A percentile compares a stretch with the other conserved stretches of the same genome.
These are phyloP conservation scores for Catostomus latipinnis DNA, from an alignment of 2,797 vertebrate species.

Conservation along the genomic window DNA sequence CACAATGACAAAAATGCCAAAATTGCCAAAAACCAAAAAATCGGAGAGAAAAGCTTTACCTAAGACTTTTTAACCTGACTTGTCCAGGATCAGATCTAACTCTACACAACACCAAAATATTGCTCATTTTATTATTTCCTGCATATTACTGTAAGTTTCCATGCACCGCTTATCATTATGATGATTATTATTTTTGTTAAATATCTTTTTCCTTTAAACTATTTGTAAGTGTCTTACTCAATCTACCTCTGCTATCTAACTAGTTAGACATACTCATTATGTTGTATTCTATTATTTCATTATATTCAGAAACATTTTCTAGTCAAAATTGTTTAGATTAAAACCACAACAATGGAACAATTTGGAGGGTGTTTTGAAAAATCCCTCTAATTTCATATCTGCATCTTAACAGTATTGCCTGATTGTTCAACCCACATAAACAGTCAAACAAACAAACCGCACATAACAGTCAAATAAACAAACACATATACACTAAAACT, in stretches of 20 bases:
- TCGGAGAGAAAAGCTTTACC: slow-evolving; percentile 90
- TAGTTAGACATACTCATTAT: slow-evolving; percentile 10
- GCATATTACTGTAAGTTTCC: neutral
- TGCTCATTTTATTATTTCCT: slow-evolving; percentile 12
- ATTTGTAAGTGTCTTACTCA: slow-evolving; percentile 48
- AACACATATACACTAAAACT: slow-evolving; percentile 25
- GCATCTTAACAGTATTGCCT: too few species aligned
- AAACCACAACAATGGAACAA: too few species aligned
- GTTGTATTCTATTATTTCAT: slow-evolving; percentile 7
- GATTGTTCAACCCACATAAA: too few species aligned
- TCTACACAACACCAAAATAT: slow-evolving; percentile 54
- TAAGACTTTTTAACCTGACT: slow-evolving; percentile 81
- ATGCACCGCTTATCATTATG: slow-evolving; percentile 18
- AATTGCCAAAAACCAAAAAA: slow-evolving; percentile 79
- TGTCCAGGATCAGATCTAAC: slow-evolving; percentile 66
- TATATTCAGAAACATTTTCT: neutral
- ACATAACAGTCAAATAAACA: neutral
- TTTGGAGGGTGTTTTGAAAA: neutral
- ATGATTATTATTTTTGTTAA: neutral
- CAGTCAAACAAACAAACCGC: too few species aligned
- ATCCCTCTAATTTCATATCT: too few species aligned
- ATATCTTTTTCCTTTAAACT: neutral
- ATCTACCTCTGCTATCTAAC: slow-evolving; percentile 59
- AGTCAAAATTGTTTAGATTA: neutral
- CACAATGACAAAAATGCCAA: slow-evolving; percentile 70